These are phyloP conservation scores for Anguilla obscura DNA, from an alignment of 2,797 vertebrate genomes.

Conservation along the genomic window DNA sequence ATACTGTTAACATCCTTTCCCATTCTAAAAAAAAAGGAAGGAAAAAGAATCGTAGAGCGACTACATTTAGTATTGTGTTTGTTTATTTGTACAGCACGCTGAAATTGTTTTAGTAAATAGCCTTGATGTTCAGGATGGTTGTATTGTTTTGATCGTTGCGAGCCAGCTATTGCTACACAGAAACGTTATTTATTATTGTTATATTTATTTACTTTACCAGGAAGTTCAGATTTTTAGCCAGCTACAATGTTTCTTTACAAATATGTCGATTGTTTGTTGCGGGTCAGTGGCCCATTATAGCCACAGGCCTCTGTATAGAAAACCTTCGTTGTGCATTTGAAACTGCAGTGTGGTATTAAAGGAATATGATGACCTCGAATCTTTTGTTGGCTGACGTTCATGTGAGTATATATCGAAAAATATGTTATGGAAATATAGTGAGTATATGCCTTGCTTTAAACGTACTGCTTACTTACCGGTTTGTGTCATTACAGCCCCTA, in stretches of 20 bases:
- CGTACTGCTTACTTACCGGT: background rate
- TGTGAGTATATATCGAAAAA: background rate
- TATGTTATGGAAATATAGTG: background rate
- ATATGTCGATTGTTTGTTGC: background rate
- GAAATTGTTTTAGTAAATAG: background rate
- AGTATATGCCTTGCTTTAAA: background rate
- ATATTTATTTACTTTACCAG: constrained; percentile 16
- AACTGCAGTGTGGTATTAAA: constrained; percentile 21
- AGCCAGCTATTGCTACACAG: background rate
- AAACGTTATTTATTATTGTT: background rate
- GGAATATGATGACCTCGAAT: constrained; percentile 26
- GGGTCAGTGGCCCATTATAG: background rate
- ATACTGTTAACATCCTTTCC: constrained; percentile 33
- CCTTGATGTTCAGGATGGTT: background rate
- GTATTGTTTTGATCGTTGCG: constrained; percentile 12
- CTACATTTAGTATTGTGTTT: background rate
- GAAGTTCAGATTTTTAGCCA: constrained; percentile 24
- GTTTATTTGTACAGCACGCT: background rate
- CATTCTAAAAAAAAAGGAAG: background rate
- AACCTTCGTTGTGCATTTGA: constrained; percentile 10
- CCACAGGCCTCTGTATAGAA: constrained; percentile 3
- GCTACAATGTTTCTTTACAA: background rate
- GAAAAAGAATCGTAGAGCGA: background rate
- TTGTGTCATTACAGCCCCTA: background rate
- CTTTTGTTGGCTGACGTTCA: background rate